phyloP scores from a whole-genome alignment of 1,140 invertebrate genomes.

The Drosophila carrolli region DNA sequence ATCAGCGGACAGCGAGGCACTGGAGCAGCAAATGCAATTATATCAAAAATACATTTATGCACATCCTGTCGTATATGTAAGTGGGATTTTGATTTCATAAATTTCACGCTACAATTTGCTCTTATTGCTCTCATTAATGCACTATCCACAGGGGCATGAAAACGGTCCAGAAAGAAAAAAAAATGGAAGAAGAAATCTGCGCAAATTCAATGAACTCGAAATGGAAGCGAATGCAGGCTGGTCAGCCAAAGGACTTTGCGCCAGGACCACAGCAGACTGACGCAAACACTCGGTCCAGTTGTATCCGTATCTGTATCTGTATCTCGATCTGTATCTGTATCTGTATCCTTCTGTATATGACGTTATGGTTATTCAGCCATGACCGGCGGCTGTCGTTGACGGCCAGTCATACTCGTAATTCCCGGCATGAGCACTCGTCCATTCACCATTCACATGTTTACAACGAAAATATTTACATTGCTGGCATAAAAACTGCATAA shows the following conservation, averaged over 20 bases:
- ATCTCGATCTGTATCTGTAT: slow-evolving; percentile 8
- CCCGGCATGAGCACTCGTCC: slow-evolving; percentile 16
- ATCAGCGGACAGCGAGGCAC: slow-evolving; percentile 29
- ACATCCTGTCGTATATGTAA: slow-evolving; percentile 52
- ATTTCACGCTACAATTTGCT: slow-evolving; percentile 59
- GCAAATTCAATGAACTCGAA: slow-evolving; percentile 82
- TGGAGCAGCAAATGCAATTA: slow-evolving; percentile 65
- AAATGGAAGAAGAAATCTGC: slow-evolving; percentile 57
- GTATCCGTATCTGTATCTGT: slow-evolving; percentile 17
- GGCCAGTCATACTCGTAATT: slow-evolving; percentile 38
- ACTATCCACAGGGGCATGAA: slow-evolving; percentile 49
- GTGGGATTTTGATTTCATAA: slow-evolving; percentile 60
- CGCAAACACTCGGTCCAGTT: background rate
- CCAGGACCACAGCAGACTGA: slow-evolving; percentile 1
- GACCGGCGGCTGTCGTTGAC: slow-evolving; percentile 17
- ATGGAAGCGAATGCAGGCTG: slow-evolving; percentile 55
- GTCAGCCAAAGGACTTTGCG: slow-evolving; percentile 9
- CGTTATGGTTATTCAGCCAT: slow-evolving; percentile 44
- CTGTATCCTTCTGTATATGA: slow-evolving; percentile 19
- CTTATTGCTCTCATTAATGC: slow-evolving; percentile 55
- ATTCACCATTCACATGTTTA: slow-evolving; percentile 36
- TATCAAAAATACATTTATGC: slow-evolving; percentile 78
- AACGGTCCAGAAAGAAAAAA: slow-evolving; percentile 25
- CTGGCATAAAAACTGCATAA: slow-evolving; percentile 83
- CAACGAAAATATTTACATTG: slow-evolving; percentile 80